Evolutionary conservation across 2,113 vertebrate genomes (phyloP), one percentile per base, ranked within the genome.

Genomic region (Panthera leo): DNA sequence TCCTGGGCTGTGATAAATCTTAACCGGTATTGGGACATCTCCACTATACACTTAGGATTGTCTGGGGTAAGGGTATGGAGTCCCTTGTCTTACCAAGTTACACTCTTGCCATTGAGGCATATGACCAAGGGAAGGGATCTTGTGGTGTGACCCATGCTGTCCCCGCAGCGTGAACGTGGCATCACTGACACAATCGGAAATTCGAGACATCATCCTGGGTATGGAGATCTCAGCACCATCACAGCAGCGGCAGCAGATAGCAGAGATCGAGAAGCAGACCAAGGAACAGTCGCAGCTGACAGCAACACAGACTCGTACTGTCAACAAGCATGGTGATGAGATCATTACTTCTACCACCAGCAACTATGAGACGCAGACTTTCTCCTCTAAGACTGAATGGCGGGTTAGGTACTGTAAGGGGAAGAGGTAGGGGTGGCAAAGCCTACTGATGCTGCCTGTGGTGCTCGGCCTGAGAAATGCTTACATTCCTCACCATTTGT

Each of bases 171-270:
- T 99, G 96, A 99, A 99, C 0, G 99, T 99, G 92, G 99, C 99
- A 0, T 99, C 99, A 0, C 98, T 99, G 98, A 99, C 99, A 0
- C 99, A 99, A 36, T 99, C 99, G 1, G 99, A 99, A 98, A 99
- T 99, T 98, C 99, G 99, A 98, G 99, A 99, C 98, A 99, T 99
- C 98, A 99, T 99, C 98, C 98, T 99, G 98, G 99, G 99, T 68
- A 99, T 99, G 99, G 99, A 99, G 98, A 99, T 99, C 97, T 99
- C 99, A 0, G 99, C 99, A 1, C 99, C 99, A 0, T 99, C 99
- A 0, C 99, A 99, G 98, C 99, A 99, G 98, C 99, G 99, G n/a
- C 99, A 99, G 98, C 99, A 99, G 98, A 99, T 99, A 19, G 99
- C 99, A 0, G 99, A 99, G 98, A 99, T 99, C 2, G 99, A 99